Evolutionary conservation across 1,140 invertebrate genomes (phyloP), one percentile per base, ranked within the genome.

Genomic region (Aphis gossypii): DNA sequence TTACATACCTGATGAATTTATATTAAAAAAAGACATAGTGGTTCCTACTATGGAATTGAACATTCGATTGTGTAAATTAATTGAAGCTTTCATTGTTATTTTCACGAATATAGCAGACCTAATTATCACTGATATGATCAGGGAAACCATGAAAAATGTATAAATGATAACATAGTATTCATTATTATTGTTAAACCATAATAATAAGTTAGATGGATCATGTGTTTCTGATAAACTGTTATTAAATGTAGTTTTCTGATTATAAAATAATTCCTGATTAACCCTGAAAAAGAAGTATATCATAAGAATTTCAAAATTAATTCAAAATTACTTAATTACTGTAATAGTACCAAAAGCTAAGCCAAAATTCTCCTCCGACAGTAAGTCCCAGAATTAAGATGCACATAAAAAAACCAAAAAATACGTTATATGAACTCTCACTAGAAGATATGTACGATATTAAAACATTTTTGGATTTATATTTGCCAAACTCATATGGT

Each of bases 111-210:
- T 14, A 30, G 6, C 84, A 18, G 25, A 44, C 11, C 84, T 46
- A 25, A 86, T 30, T 1, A 86, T 30, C 25, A 9, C 23, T 25
- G 44, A 18, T 46, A 86, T 8, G 11, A 86, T 86, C 44, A 86
- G 4, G 1, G 14, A 30, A 30, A 46, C 30, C 5, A 86, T 84
- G 41, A 84, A 44, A 11, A 38, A 0, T 3, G 41, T 8, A n/a
- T 51, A 88, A n/a, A 46, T 30, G 4, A 46, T 44, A 51, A 48
- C 41, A 95, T 48, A 48, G 48, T 18, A 48, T 18, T 48, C 48
- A 18, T 48, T 11, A 48, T 48, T 14, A 48, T 48, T 48, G 14
- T 48, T 48, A 2, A 48, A 48, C 48, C 48, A 48, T 48, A 48
- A 48, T 48, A 18, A 48, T 48, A 48, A 48, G 48, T 48, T 48